These are phyloP conservation scores for Montipora sp. DNA, from an alignment of 64 coral and sea anemone genomes.

Conservation along the genomic window DNA sequence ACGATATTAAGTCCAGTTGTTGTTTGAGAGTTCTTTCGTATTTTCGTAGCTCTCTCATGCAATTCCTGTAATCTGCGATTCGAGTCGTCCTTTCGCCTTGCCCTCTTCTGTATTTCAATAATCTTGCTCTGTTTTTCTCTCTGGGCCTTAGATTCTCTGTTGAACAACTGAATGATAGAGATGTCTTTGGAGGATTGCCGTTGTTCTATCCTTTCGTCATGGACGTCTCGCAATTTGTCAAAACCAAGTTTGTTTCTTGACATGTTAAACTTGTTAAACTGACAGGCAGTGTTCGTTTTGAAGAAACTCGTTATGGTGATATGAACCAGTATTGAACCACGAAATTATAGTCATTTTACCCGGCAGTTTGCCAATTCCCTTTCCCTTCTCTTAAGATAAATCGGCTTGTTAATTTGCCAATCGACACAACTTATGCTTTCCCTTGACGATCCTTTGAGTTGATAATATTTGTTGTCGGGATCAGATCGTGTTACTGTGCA, in stretches of 20 bases:
- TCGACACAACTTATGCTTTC: too few relatives aligned
- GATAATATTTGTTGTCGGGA: neutral
- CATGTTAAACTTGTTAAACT: constrained; percentile 23
- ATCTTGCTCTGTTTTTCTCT: constrained; percentile 40
- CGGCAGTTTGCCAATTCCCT: too few relatives aligned
- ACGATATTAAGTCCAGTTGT: neutral
- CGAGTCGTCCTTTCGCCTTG: constrained; percentile 23
- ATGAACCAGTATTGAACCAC: too few relatives aligned
- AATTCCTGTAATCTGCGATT: neutral
- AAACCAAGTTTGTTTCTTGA: neutral
- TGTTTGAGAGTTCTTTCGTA: neutral
- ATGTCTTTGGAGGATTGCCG: neutral
- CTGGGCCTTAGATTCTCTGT: constrained; percentile 26
- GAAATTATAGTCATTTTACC: too few relatives aligned
- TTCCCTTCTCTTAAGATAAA: too few relatives aligned
- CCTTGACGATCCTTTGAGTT: neutral
- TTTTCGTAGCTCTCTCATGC: neutral
- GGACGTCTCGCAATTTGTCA: neutral
- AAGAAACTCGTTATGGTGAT: too few relatives aligned
- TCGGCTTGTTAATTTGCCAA: neutral
- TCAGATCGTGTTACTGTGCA: neutral
- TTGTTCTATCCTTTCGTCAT: neutral
- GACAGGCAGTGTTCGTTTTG: too few relatives aligned
- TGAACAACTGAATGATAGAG: constrained; percentile 38
- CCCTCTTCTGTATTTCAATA: constrained; percentile 52